A percentile compares a stretch with the other conserved stretches of the same genome.
Conservation (phyloP, 2,797 vertebrate species). For the Anguilla anguilla region DNA sequence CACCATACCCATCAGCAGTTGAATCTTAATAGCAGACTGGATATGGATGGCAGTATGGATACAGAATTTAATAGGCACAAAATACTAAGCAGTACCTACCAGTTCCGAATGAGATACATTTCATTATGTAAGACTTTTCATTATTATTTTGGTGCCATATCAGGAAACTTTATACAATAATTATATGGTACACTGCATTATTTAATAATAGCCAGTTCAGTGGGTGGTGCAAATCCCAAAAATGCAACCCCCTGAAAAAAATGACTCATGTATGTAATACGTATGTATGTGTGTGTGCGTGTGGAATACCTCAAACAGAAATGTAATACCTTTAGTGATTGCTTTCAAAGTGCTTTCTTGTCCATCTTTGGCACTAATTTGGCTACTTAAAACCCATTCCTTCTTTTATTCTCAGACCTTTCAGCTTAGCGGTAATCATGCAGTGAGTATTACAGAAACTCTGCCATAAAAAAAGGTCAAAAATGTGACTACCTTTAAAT, state of each 20-base stretch:
- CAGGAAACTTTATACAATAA: background rate
- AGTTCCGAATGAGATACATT: background rate
- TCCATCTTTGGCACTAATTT: background rate
- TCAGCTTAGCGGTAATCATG: background rate
- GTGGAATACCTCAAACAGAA: background rate
- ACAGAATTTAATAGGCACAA: background rate
- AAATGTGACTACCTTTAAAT: background rate
- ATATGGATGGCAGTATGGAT: background rate
- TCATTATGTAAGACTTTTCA: background rate
- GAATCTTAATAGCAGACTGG: background rate
- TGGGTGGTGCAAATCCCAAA: background rate
- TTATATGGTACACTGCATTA: background rate
- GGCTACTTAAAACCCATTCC: background rate
- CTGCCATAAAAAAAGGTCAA: background rate
- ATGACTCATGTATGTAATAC: conserved; percentile 10
- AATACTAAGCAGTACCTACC: background rate
- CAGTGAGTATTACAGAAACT: background rate
- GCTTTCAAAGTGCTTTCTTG: background rate
- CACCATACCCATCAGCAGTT: background rate
- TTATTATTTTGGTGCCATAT: background rate
- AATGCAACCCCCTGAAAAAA: background rate
- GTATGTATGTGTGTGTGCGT: conserved; percentile 8
- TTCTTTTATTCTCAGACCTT: background rate
- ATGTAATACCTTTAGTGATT: background rate
- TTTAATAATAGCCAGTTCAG: background rate